Conservation (phyloP, 1,140 invertebrate species). For the Orius insidiosus region DNA sequence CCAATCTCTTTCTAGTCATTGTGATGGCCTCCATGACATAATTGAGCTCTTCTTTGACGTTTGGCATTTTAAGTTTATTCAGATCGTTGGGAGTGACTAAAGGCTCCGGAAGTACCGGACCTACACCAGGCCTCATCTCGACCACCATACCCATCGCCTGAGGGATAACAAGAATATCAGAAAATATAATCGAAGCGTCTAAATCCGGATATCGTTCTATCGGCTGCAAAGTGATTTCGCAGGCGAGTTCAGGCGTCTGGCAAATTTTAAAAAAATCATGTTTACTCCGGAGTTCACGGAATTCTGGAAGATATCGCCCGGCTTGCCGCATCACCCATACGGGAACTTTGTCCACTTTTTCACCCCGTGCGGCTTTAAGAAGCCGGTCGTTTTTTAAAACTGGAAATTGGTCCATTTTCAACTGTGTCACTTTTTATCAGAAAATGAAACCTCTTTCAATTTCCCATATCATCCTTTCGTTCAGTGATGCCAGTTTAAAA, state of each 20-base stretch:
- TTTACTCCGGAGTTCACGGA: constrained; percentile 56
- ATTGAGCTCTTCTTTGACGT: constrained; percentile 56
- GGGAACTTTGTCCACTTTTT: constrained; percentile 74
- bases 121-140: constrained; percentile 78
- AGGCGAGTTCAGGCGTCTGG: constrained; percentile 71
- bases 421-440: no score
- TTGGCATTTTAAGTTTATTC: constrained; percentile 33
- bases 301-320: constrained; percentile 86
- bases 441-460: no score
- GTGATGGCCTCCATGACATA: constrained; percentile 92
- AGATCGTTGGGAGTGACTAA: constrained; percentile 55
- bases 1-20: constrained; percentile 69
- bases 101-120: constrained; percentile 78
- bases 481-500: no score
- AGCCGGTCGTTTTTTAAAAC: constrained; percentile 75
- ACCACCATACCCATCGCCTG: constrained; percentile 86
- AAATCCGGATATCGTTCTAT: constrained; percentile 61
- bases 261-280: constrained; percentile 89
- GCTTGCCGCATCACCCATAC: constrained; percentile 99
- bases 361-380: constrained; percentile 65
- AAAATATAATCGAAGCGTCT: constrained; percentile 97
- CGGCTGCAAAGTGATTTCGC: constrained; percentile 87
- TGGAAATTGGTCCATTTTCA: constrained; percentile 49
- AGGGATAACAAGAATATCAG: constrained; percentile 92
- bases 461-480: no score